Evolutionary conservation across 1,140 invertebrate species (phyloP).

Genomic region (Megathymus violae): DNA sequence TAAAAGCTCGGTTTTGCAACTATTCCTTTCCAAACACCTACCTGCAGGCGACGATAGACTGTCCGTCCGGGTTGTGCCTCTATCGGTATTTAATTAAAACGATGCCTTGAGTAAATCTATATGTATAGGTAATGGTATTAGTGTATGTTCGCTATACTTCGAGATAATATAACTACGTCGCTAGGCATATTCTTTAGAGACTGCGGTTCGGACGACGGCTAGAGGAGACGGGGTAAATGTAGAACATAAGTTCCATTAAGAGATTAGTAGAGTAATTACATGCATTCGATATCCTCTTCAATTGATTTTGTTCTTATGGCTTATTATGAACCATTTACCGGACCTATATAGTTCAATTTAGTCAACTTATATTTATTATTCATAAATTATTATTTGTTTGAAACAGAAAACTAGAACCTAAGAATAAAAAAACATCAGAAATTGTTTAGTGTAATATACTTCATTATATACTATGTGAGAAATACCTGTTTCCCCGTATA

Average conservation of each 20-base stretch:
- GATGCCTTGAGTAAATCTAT: background rate
- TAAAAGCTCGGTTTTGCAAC: background rate
- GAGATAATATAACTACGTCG: conserved; percentile 1
- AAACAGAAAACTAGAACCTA: too few species aligned
- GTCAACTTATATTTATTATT: too few species aligned
- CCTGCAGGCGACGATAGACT: conserved; percentile 1
- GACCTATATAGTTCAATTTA: too few species aligned
- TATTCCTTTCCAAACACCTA: background rate
- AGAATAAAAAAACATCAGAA: too few species aligned
- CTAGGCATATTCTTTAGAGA: conserved; percentile 9
- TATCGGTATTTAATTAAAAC: conserved; percentile 17
- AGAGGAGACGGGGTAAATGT: background rate
- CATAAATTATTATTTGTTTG: too few species aligned
- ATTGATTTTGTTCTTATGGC: too few species aligned
- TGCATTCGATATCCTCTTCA: too few species aligned
- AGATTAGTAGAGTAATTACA: background rate
- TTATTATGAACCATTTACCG: too few species aligned
- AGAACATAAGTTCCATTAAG: conserved; percentile 2
- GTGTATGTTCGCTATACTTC: conserved; percentile 1
- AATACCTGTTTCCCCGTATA: too few species aligned
- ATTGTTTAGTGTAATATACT: too few species aligned
- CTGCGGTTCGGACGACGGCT: background rate
- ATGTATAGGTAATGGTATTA: conserved; percentile 7
- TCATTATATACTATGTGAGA: too few species aligned
- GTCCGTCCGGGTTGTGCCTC: conserved; percentile 7